Evolutionary conservation across 2,888 invertebrate genomes (phyloP).

Genomic region (Hipparchia sbordonii): DNA sequence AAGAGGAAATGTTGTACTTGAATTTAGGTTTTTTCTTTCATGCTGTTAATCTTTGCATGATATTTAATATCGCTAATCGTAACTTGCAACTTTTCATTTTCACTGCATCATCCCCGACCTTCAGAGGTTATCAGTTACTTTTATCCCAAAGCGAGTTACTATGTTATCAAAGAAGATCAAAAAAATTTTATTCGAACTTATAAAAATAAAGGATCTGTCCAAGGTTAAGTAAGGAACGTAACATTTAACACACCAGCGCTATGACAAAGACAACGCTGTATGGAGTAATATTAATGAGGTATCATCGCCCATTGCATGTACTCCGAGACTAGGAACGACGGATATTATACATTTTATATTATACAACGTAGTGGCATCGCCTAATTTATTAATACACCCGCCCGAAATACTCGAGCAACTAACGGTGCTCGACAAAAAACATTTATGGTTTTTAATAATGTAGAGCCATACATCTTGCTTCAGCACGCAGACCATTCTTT

Average conservation of each 20-base stretch:
- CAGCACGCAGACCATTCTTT: background rate
- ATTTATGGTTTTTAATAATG: slow-evolving; percentile 14
- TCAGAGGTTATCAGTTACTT: too few relatives aligned
- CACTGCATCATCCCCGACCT: too few relatives aligned
- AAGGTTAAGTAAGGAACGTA: slow-evolving; percentile 8
- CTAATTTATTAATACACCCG: slow-evolving; percentile 26
- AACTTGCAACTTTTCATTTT: too few relatives aligned
- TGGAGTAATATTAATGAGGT: slow-evolving; percentile 46
- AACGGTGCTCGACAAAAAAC: slow-evolving; percentile 14
- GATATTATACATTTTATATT: slow-evolving; percentile 13
- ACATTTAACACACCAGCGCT: slow-evolving; percentile 30
- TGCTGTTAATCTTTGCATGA: too few relatives aligned
- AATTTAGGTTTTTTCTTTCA: too few relatives aligned
- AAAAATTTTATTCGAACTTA: background rate
- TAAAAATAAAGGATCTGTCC: background rate
- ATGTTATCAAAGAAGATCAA: too few relatives aligned
- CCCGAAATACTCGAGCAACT: slow-evolving; percentile 14
- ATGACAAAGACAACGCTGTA: slow-evolving; percentile 44
- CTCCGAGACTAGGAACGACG: slow-evolving; percentile 22
- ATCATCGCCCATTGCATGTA: slow-evolving; percentile 43
- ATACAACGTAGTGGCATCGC: slow-evolving; percentile 9
- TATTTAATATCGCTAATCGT: too few relatives aligned
- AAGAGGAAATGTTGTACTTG: too few relatives aligned
- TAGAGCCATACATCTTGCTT: slow-evolving; percentile 1
- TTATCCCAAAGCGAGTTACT: too few relatives aligned